phyloP scores from a whole-genome alignment of 2,888 invertebrate species.

The Orthonychiurus folsomi region DNA sequence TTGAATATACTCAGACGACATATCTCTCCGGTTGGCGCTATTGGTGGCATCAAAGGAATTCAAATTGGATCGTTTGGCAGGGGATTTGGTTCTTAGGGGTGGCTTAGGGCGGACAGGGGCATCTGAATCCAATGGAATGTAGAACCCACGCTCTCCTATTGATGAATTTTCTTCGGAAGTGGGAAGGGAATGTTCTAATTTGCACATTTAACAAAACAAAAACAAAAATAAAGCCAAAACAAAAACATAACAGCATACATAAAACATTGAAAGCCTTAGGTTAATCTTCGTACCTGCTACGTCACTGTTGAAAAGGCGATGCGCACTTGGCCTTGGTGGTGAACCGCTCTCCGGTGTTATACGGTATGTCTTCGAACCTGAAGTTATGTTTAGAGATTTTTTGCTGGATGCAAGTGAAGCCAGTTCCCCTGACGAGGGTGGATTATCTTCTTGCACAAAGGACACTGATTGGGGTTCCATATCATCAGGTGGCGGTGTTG shows the following conservation, averaged over 20 bases:
- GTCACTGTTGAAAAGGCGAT: conserved; percentile 43
- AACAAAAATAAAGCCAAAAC: too few relatives aligned
- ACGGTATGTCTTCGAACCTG: conserved; percentile 77
- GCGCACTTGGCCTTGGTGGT: conserved; percentile 55
- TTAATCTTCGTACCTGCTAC: conserved; percentile 24
- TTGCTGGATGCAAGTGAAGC: conserved; percentile 31
- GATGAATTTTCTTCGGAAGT: conserved; percentile 30
- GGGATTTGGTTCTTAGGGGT: conserved; percentile 53
- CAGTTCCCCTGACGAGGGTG: conserved; percentile 32
- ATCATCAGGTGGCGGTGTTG: conserved; percentile 65
- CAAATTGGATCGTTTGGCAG: conserved; percentile 22
- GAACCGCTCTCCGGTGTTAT: conserved; percentile 47
- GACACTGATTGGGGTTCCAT: conserved; percentile 92
- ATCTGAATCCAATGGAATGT: conserved; percentile 84
- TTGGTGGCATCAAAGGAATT: not conserved
- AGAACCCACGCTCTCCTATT: conserved; percentile 53
- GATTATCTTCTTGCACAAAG: conserved; percentile 47
- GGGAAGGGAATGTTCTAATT: conserved; percentile 28
- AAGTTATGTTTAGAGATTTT: conserved; percentile 55
- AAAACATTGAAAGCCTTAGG: too few relatives aligned
- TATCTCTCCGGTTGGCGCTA: conserved; percentile 27
- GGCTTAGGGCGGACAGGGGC: conserved; percentile 77
- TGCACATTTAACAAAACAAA: not conserved
- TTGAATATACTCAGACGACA: conserved; percentile 36
- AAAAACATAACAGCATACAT: too few relatives aligned